Conservation (phyloP, 1,140 invertebrate species). For the Cyclina sinensis region DNA sequence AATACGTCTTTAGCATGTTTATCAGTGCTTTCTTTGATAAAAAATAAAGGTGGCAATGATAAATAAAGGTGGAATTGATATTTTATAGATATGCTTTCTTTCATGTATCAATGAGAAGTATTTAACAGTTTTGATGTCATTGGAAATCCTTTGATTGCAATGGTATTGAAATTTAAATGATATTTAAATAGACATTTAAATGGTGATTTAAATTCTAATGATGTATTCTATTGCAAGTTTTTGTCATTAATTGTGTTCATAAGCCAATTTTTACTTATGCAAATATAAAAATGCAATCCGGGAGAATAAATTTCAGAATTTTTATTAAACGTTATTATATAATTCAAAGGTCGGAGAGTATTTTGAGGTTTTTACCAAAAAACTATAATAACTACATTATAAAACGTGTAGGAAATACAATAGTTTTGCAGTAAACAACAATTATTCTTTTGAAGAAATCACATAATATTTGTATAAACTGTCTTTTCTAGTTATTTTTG, state of each 20-base stretch:
- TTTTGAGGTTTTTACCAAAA: no score
- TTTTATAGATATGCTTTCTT: not conserved
- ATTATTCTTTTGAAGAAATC: no score
- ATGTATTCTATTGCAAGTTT: not conserved
- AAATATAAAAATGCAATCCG: not conserved
- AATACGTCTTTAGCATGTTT: constrained; percentile 7
- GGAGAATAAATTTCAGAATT: not conserved
- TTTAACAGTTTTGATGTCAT: not conserved
- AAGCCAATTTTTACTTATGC: not conserved
- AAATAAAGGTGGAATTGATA: not conserved
- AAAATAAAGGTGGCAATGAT: not conserved
- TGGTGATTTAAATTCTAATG: constrained; percentile 16
- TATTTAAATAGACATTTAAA: constrained; percentile 17
- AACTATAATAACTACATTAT: no score
- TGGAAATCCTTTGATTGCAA: not conserved
- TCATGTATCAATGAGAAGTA: constrained; percentile 2
- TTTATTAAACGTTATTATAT: not conserved
- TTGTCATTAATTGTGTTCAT: not conserved
- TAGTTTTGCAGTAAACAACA: no score
- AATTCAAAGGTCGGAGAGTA: not conserved
- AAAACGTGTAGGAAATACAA: no score
- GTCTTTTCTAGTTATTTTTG: no score
- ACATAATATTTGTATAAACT: no score
- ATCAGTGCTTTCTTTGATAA: not conserved
- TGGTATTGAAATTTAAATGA: constrained; percentile 29